Percentiles rank a stretch among this genome's conserved stretches.
Conservation (phyloP, 2,888 invertebrate species). For the Diadegma fenestrale region DNA sequence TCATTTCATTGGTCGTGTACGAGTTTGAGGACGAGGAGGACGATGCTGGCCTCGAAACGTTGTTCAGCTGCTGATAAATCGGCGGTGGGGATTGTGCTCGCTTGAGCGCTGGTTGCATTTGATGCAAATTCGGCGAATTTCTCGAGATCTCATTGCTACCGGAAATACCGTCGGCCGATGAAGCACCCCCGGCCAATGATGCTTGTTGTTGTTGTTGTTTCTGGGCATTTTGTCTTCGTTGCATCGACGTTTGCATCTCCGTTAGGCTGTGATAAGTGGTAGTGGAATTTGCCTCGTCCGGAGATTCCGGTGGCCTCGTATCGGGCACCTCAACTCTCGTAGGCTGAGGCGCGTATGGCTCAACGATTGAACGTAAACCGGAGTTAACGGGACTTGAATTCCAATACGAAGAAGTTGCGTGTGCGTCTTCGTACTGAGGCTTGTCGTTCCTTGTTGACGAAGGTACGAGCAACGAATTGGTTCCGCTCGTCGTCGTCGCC, state of each 20-base stretch:
- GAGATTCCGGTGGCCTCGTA: slow-evolving; percentile 79
- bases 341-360: slow-evolving; percentile 82
- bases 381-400: slow-evolving; percentile 72
- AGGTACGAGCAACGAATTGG: slow-evolving; percentile 46
- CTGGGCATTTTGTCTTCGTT: slow-evolving; percentile 58
- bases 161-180: slow-evolving; percentile 41
- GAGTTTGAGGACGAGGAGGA: slow-evolving; percentile 75
- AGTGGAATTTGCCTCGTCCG: slow-evolving; percentile 59
- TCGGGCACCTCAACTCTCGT: slow-evolving; percentile 82
- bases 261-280: slow-evolving; percentile 75
- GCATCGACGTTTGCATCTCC: slow-evolving; percentile 81
- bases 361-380: slow-evolving; percentile 76
- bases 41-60: slow-evolving; percentile 76
- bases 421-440: slow-evolving; percentile 58
- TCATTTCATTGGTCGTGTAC: slow-evolving; percentile 69
- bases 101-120: slow-evolving; percentile 75
- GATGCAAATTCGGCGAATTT: slow-evolving; percentile 75
- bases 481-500: slow-evolving; percentile 51
- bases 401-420: slow-evolving; percentile 76
- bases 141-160: slow-evolving; percentile 37
- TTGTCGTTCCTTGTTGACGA: slow-evolving; percentile 56
- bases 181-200: slow-evolving; percentile 46
- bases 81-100: slow-evolving; percentile 77
- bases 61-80: slow-evolving; percentile 80
- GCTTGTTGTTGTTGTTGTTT: slow-evolving; percentile 67